phyloP scores from a whole-genome alignment of 1,140 invertebrate species.

The Galendromus occidentalis region DNA sequence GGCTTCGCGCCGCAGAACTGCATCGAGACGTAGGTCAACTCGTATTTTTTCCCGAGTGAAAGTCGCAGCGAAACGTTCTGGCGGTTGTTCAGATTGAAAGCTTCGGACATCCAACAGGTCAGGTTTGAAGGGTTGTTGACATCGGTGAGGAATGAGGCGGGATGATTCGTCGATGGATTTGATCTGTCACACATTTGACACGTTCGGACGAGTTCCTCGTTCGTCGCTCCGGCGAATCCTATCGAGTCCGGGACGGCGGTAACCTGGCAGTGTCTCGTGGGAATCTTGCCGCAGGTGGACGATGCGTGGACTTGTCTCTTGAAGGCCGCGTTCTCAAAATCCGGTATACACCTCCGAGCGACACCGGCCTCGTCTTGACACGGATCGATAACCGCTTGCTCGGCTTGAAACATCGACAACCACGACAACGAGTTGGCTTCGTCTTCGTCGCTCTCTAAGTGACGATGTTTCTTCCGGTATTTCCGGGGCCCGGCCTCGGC shows the following conservation, averaged over 20 bases:
- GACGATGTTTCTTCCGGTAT: not conserved
- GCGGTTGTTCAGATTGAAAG: conserved; percentile 30
- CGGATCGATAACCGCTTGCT: conserved; percentile 36
- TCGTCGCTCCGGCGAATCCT: conserved; percentile 22
- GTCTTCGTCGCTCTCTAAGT: not conserved
- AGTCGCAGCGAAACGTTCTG: conserved; percentile 28
- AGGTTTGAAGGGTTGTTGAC: conserved; percentile 35
- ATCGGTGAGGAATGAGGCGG: conserved; percentile 34
- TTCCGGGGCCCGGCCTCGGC: not conserved
- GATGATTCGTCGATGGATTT: conserved; percentile 29
- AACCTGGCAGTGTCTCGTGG: conserved; percentile 25
- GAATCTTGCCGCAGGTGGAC: conserved; percentile 38
- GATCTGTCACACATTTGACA: conserved; percentile 66
- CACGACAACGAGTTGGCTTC: not conserved
- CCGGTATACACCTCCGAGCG: conserved; percentile 31
- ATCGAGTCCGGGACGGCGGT: conserved; percentile 11
- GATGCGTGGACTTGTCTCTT: conserved; percentile 33
- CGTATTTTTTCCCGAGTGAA: conserved; percentile 35
- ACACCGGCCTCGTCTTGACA: conserved; percentile 55
- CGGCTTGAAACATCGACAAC: conserved; percentile 5
- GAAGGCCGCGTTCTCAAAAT: conserved; percentile 39
- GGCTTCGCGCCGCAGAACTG: conserved; percentile 35
- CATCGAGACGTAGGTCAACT: conserved; percentile 37
- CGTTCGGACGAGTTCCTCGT: conserved; percentile 29
- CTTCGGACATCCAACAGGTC: conserved; percentile 37